Evolutionary conservation across 2,113 vertebrate genomes (phyloP).

Genomic region (Dicrurus megarhynchus): DNA sequence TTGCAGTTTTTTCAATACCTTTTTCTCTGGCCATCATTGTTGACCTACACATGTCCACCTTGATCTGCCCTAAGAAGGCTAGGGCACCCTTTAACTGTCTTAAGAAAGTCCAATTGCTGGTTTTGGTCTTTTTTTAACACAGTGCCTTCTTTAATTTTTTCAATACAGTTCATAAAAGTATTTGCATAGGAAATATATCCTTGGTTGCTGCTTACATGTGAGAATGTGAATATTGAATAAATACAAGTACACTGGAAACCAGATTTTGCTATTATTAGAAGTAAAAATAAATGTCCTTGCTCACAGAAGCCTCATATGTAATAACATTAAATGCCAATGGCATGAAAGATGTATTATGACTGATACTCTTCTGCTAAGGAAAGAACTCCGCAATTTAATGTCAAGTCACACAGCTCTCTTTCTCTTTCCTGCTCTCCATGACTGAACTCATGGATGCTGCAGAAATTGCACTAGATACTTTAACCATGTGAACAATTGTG

Average conservation of each 20-base stretch:
- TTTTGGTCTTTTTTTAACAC: not conserved
- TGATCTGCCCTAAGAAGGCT: too few relatives aligned
- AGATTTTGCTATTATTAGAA: not conserved
- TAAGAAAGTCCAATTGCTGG: not conserved
- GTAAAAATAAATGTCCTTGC: not conserved
- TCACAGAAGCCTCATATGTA: not conserved
- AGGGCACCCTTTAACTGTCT: not conserved
- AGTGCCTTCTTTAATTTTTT: not conserved
- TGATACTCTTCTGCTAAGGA: not conserved
- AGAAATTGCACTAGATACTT: slow-evolving; percentile 24
- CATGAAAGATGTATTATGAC: not conserved
- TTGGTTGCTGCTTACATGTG: not conserved
- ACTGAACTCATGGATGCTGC: not conserved
- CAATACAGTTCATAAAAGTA: not conserved
- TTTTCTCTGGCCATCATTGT: not conserved
- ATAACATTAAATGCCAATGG: slow-evolving; percentile 10
- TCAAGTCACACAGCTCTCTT: not conserved
- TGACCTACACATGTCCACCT: not conserved
- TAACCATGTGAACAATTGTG: not conserved
- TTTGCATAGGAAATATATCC: not conserved
- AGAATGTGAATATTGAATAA: not conserved
- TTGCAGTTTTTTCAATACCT: not conserved
- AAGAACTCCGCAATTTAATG: not conserved
- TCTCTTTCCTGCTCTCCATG: not conserved
- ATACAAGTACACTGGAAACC: not conserved